These are phyloP conservation scores for Diarsia mendica DNA, from an alignment of 2,888 invertebrate species.

Conservation along the genomic window DNA sequence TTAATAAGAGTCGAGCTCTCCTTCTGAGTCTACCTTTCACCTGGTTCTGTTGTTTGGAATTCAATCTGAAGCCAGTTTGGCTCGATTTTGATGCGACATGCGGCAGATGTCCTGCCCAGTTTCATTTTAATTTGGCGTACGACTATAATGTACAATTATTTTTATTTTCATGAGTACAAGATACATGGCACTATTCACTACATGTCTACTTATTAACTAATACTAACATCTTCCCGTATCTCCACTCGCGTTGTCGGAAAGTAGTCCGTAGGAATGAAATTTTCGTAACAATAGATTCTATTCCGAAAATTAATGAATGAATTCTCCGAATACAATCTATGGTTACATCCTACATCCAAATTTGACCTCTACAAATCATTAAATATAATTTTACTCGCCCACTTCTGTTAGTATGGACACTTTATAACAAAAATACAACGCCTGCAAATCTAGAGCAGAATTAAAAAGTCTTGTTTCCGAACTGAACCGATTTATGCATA, in stretches of 20 bases:
- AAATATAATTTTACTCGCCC: background rate
- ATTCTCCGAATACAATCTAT: background rate
- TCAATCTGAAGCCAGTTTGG: too few relatives aligned
- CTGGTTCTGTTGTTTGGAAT: too few relatives aligned
- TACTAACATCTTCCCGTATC: background rate
- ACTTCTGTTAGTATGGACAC: background rate
- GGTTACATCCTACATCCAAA: background rate
- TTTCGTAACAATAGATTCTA: too few relatives aligned
- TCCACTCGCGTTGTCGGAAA: background rate
- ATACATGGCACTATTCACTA: background rate
- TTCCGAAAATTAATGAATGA: too few relatives aligned
- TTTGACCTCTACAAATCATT: background rate
- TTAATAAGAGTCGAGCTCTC: too few relatives aligned
- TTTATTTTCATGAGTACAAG: background rate
- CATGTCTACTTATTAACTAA: background rate
- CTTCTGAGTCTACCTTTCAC: too few relatives aligned
- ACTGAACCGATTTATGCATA: conserved; percentile 22
- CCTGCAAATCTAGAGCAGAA: background rate
- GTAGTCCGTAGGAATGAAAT: too few relatives aligned
- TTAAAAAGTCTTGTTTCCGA: conserved; percentile 11
- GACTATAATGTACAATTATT: too few relatives aligned
- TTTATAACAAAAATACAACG: background rate
- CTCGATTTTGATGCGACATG: too few relatives aligned
- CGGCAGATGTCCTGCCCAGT: too few relatives aligned
- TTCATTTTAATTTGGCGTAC: too few relatives aligned